Percentiles rank a stretch among this genome's conserved stretches.
These are phyloP conservation scores for Rhopalosiphum nymphaeae DNA, from an alignment of 2,888 invertebrate genomes.

Conservation along the genomic window DNA sequence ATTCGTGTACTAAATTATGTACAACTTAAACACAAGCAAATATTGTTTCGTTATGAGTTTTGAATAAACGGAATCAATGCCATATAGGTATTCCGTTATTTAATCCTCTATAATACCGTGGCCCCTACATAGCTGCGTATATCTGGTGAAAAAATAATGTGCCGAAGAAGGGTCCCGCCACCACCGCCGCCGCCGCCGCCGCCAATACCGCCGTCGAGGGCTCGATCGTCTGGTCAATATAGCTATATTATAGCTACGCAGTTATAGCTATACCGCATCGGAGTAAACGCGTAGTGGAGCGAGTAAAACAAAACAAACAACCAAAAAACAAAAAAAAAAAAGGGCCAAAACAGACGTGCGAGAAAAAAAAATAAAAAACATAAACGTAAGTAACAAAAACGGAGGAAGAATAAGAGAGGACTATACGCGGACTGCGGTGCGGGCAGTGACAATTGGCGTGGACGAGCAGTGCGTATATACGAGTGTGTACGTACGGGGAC, in stretches of 20 bases:
- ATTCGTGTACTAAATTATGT: neutral
- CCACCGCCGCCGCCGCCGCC: neutral
- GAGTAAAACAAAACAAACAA: slow-evolving; percentile 20
- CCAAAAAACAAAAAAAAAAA: slow-evolving; percentile 31
- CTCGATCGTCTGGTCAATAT: slow-evolving; percentile 32
- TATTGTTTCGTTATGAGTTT: neutral
- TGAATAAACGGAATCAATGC: neutral
- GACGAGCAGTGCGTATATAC: neutral
- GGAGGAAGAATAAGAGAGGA: neutral
- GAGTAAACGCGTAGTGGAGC: neutral
- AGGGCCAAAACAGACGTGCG: neutral
- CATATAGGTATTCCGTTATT: neutral
- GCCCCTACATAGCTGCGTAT: neutral
- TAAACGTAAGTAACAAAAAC: slow-evolving; percentile 16
- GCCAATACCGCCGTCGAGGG: neutral
- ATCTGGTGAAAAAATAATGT: slow-evolving; percentile 4
- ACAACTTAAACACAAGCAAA: neutral
- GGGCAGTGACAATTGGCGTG: slow-evolving; percentile 23
- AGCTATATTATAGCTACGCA: neutral
- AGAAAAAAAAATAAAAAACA: neutral
- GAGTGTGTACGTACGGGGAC: neutral
- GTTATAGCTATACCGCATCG: neutral
- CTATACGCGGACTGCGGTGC: neutral
- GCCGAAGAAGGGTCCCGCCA: neutral
- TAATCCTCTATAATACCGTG: neutral